These are phyloP conservation scores for Eudorcas thomsonii DNA, from an alignment of 2,113 vertebrate genomes.

Conservation along the genomic window DNA sequence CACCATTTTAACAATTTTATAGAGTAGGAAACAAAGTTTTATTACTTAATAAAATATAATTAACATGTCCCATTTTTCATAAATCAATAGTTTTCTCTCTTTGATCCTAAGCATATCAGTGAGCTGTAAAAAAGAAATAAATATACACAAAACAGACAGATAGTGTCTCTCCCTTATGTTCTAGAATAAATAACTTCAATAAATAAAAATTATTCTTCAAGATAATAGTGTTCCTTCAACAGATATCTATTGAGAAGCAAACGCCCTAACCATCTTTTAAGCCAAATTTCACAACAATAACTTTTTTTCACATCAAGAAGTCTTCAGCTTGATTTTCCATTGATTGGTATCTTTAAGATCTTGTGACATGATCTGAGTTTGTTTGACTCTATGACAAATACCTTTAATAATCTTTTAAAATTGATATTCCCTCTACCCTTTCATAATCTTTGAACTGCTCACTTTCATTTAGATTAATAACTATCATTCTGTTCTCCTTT, in stretches of 20 bases:
- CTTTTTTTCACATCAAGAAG: neutral
- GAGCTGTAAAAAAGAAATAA: neutral
- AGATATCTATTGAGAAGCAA: neutral
- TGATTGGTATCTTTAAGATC: neutral
- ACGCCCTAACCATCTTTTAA: neutral
- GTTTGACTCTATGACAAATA: neutral
- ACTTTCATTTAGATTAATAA: slow-evolving; percentile 14
- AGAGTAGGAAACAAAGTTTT: neutral
- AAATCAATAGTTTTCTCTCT: neutral
- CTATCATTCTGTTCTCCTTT: slow-evolving; percentile 1
- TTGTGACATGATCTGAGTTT: neutral
- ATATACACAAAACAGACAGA: neutral
- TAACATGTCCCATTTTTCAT: neutral
- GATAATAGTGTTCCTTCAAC: neutral
- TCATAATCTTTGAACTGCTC: slow-evolving; percentile 28
- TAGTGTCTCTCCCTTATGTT: neutral
- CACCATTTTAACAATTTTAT: neutral
- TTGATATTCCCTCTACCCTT: neutral
- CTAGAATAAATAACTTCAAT: neutral
- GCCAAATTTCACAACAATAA: neutral
- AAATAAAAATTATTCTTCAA: neutral
- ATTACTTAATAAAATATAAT: neutral
- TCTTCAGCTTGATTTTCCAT: neutral
- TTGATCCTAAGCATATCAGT: neutral
- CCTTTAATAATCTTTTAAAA: neutral